Base-by-base conservation (phyloP, 2,888 invertebrate genomes). In the Cantharis rufa region DNA sequence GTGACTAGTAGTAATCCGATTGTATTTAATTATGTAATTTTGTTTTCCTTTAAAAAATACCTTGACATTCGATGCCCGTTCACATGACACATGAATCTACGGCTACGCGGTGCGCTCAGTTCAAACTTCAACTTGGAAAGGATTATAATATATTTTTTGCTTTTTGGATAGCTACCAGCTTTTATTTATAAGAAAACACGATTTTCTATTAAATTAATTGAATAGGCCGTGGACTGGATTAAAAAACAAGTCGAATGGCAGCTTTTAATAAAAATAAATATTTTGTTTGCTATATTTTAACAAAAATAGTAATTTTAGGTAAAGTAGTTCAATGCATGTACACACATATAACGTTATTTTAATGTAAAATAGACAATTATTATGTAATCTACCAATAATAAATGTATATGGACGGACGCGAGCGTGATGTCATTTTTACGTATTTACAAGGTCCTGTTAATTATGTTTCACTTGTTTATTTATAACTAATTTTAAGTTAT, bases 401-500 rank as follows among this genome's bases (percentile, higher is more conserved):
- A 77, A 77, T 32, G 32, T 32, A 32, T 28, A 28, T 71, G 71
- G 64, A 62, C 64, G 69, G 71, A 72, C 62, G 63, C 63, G 63
- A 69, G 69, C 48, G 16, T 78, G 78, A 78, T 78, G 78, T 78
- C 78, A 78, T 78, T 75, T 64, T 48, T 70, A 72, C 75, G 72
- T 70, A 64, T 70, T 63, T 71, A 72, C 78, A 78, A 78, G 78
- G 78, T 78, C 75, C 32, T 64, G 70, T 72, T 75, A 75, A 78
- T 78, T 75, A 78, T 78, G 63, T 72, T 72, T 72, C 71, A 71
- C 48, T 77, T 77, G 71, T 74, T 77, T 77, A 77, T 77, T 77
- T 77, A 74, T 77, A 74, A 69, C 63, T 70, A 24, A 72, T 48
- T 48, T 68, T 72, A 64, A 64, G 63, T 48, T 62, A 70, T 70